Conservation (phyloP, 2,888 invertebrate genomes). For the Chrysina gloriosa region DNA sequence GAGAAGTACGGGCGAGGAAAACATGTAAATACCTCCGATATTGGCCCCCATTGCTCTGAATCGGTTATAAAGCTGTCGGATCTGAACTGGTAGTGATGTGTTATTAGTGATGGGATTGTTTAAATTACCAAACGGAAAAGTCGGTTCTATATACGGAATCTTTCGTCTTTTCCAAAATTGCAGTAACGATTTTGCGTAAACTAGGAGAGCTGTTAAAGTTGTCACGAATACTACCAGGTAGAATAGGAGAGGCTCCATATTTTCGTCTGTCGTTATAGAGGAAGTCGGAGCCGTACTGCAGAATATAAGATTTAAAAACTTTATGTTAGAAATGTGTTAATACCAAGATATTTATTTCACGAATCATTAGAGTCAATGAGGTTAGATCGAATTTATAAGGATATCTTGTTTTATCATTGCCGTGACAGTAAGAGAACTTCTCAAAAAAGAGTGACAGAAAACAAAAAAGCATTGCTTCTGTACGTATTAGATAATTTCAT, state of each 20-base stretch:
- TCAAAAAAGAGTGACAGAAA: no score
- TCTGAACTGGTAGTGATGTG: neutral
- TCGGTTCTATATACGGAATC: slow-evolving; percentile 14
- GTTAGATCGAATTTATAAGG: no score
- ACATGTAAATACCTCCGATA: slow-evolving; percentile 35
- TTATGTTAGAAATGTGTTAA: no score
- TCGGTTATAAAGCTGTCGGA: slow-evolving; percentile 27
- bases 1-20: slow-evolving; percentile 30
- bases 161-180: slow-evolving; percentile 37
- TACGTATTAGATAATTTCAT: no score
- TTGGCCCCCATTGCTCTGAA: slow-evolving; percentile 21
- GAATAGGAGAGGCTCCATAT: neutral
- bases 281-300: no score
- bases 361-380: no score
- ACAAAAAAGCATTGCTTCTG: no score
- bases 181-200: slow-evolving; percentile 23
- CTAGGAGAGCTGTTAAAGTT: neutral
- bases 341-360: no score
- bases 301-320: no score
- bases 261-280: no score
- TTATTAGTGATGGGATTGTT: slow-evolving; percentile 8
- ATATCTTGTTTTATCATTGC: no score
- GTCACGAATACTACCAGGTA: neutral
- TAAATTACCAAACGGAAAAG: slow-evolving; percentile 39
- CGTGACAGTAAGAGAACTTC: no score